Evolutionary conservation across 1,140 invertebrate species (phyloP).

Genomic region (Gryllus bimaculatus): DNA sequence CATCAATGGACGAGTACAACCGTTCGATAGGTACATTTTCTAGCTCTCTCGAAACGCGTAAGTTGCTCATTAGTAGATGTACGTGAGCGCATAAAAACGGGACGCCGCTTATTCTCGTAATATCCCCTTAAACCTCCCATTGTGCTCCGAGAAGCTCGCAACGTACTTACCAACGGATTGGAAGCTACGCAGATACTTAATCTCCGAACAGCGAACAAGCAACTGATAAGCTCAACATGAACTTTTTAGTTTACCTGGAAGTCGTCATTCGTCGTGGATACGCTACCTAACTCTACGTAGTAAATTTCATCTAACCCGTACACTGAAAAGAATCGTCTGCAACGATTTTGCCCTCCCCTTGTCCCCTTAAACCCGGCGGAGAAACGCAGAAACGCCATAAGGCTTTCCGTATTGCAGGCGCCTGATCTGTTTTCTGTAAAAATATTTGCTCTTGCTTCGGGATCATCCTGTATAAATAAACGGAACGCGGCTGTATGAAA

Average conservation of each 20-base stretch:
- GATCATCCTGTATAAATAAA: neutral
- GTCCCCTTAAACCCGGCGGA: neutral
- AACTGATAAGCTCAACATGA: neutral
- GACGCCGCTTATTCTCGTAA: neutral
- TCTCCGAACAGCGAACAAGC: neutral
- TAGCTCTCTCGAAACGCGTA: neutral
- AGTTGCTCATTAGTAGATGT: neutral
- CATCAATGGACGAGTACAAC: neutral
- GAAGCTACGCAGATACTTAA: neutral
- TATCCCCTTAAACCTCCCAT: constrained; percentile 1
- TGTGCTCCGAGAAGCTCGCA: neutral
- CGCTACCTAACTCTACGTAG: neutral
- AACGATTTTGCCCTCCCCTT: neutral
- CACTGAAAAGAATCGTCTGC: neutral
- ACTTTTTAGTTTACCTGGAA: neutral
- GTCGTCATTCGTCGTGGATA: neutral
- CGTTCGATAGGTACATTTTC: neutral
- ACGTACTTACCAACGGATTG: neutral
- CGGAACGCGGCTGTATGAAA: neutral
- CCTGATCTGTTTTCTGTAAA: neutral
- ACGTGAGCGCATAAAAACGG: neutral
- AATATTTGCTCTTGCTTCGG: neutral
- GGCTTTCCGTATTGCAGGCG: neutral
- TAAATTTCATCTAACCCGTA: neutral
- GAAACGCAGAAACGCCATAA: neutral